Percentiles rank a stretch among this genome's conserved stretches.
phyloP scores from a whole-genome alignment of 2,888 invertebrate species.

The Tetragonisca angustula region DNA sequence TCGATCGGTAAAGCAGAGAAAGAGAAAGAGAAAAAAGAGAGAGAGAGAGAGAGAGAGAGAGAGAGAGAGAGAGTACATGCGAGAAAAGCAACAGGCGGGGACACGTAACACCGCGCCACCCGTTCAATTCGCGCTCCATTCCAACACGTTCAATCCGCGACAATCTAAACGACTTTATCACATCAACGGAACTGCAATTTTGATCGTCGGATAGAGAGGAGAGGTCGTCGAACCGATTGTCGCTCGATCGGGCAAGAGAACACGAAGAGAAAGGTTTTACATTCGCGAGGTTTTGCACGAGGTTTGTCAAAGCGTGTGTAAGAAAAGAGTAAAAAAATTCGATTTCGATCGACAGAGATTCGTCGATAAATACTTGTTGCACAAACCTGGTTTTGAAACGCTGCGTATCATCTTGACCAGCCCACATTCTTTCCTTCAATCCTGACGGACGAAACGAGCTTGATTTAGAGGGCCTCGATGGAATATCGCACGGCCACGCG shows the following conservation, averaged over 20 bases:
- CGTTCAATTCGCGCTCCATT: constrained; percentile 6
- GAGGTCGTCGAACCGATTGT: constrained; percentile 55
- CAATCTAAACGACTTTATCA: constrained; percentile 28
- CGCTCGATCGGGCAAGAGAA: constrained; percentile 24
- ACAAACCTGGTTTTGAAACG: constrained; percentile 81
- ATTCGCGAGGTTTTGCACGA: constrained; percentile 38
- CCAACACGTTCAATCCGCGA: background rate
- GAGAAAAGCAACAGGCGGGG: constrained; percentile 53
- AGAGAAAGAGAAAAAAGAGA: background rate
- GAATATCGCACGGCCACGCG: constrained; percentile 17
- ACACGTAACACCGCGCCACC: constrained; percentile 16
- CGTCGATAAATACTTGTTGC: background rate
- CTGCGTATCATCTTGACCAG: constrained; percentile 81
- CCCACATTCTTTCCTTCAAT: constrained; percentile 76
- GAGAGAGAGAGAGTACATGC: background rate
- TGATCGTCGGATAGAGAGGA: constrained; percentile 33
- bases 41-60: background rate
- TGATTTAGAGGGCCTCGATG: background rate
- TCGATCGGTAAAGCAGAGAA: constrained; percentile 46
- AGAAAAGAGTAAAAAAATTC: constrained; percentile 42
- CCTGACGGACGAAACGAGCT: constrained; percentile 10
- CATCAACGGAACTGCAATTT: constrained; percentile 33
- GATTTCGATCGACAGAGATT: background rate
- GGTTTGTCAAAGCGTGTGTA: constrained; percentile 43
- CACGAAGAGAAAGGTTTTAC: constrained; percentile 43